Percentiles rank a stretch among this genome's conserved stretches.
Conservation (phyloP, 1,140 invertebrate species). For the Protaetia brevitarsis region DNA sequence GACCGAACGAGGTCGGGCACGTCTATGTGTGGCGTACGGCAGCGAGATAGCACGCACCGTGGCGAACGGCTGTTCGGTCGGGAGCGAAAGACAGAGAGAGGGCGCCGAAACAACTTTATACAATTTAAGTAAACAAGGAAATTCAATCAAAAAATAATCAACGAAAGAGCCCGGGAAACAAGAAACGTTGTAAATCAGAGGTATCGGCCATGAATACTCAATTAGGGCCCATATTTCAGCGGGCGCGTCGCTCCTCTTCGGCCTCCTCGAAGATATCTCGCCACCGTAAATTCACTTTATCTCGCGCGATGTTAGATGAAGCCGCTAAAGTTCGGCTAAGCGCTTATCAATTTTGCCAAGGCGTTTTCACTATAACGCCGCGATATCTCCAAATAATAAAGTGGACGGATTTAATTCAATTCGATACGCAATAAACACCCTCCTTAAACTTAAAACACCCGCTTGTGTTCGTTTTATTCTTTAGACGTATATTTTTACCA, state of each 20-base stretch:
- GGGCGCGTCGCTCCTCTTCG: not conserved
- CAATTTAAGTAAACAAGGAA: constrained; percentile 22
- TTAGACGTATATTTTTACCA: no score
- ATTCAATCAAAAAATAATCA: constrained; percentile 33
- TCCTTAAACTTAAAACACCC: no score
- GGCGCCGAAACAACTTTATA: not conserved
- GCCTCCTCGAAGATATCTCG: constrained; percentile 1
- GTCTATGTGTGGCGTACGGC: no score
- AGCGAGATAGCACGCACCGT: constrained; percentile 8
- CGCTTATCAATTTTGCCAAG: constrained; percentile 20
- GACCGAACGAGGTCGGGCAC: not conserved
- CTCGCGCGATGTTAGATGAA: constrained; percentile 4
- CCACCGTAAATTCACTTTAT: constrained; percentile 30
- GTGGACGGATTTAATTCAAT: no score
- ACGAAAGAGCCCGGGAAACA: constrained; percentile 27
- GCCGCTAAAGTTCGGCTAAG: constrained; percentile 10
- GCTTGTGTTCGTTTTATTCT: no score
- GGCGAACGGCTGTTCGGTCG: constrained; percentile 17
- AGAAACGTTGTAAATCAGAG: constrained; percentile 28
- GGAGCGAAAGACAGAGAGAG: not conserved
- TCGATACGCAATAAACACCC: no score
- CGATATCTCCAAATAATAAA: no score
- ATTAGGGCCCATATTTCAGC: constrained; percentile 28
- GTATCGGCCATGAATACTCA: constrained; percentile 31
- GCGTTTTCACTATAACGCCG: no score